Base-by-base conservation (phyloP, 2,797 vertebrate genomes). In the Dendrocincla fuliginosa region DNA sequence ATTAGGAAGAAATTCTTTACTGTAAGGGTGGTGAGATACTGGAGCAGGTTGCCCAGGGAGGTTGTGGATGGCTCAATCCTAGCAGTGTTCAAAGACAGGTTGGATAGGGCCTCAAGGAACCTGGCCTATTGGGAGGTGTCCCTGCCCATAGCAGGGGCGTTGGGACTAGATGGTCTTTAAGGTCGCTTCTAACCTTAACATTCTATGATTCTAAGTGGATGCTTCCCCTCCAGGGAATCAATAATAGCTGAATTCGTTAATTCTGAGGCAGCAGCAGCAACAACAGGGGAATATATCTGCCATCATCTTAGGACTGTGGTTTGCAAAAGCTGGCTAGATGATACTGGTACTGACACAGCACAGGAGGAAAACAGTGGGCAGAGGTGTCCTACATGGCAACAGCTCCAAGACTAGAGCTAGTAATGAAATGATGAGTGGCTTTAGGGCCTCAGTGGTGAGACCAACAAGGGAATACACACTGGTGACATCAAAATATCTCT, bases 121-220 rank as follows among this genome's bases (percentile, higher is more conserved):
- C 32, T 50, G 19, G 23, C 50, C 32, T 15, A 55, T 13, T 4
- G 3, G 19, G n/a, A 76, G 9, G 32, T 63, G n/a, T 56, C 49
- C 32, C 42, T 63, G 24, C 6, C 23, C 9, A 69, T 44, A 8
- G n/a, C 0, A 0, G n/a, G 6, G 55, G 9, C 9, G 4, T 14
- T 50, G 6, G 27, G 49, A 83, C 42, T 6, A 50, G 16, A 50
- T 33, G 7, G 63, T 76, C 37, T 25, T 50, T 44, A 69, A 56
- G 7, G 32, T 35, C 11, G 9, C 4, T 70, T 63, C n/a, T n/a
- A 44, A 30, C 11, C 16, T 63, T 57, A 64, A 30, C 8, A 18
- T 64, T 69, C 27, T 24, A 28, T 69, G 33, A 42, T 41, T 61
- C 19, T 42, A 65, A 11, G 13, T 28, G 15, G 27, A 47, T 47